Conservation (phyloP, 2,113 vertebrate genomes). For the Lasiurus cinereus region DNA sequence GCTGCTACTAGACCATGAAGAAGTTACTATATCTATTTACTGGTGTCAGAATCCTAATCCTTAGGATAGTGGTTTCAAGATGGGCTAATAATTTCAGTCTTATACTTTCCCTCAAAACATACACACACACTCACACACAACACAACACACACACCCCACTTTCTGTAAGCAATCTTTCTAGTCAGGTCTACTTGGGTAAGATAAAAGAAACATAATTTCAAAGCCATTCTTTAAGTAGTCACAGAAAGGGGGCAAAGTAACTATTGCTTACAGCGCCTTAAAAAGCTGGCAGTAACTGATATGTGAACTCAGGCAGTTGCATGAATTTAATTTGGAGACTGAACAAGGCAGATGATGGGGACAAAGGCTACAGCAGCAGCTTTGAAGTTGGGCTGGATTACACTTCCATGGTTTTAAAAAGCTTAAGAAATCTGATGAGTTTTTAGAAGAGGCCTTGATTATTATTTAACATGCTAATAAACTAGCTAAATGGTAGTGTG, state of each 20-base stretch:
- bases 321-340: slow-evolving; percentile 36
- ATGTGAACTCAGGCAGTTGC: background rate
- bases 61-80: background rate
- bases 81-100: slow-evolving; percentile 45
- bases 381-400: slow-evolving; percentile 72
- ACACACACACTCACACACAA: no score
- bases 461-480: slow-evolving; percentile 73
- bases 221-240: slow-evolving; percentile 36
- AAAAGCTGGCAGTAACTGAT: slow-evolving; percentile 12
- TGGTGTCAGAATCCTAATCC: background rate
- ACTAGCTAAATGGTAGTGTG: slow-evolving; percentile 34
- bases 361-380: background rate
- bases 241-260: slow-evolving; percentile 19
- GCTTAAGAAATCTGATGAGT: slow-evolving; percentile 69
- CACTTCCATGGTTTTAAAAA: slow-evolving; percentile 59
- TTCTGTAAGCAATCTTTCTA: slow-evolving; percentile 48
- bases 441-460: slow-evolving; percentile 63
- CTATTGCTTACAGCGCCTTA: background rate
- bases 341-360: background rate
- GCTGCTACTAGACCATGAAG: background rate
- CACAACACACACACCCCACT: background rate
- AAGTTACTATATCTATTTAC: background rate
- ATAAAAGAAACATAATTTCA: slow-evolving; percentile 44
- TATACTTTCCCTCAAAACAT: background rate
- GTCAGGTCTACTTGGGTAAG: background rate